A percentile compares a stretch with the other conserved stretches of the same genome.
phyloP scores from a whole-genome alignment of 2,888 invertebrate species.

The Orthosia cruda region DNA sequence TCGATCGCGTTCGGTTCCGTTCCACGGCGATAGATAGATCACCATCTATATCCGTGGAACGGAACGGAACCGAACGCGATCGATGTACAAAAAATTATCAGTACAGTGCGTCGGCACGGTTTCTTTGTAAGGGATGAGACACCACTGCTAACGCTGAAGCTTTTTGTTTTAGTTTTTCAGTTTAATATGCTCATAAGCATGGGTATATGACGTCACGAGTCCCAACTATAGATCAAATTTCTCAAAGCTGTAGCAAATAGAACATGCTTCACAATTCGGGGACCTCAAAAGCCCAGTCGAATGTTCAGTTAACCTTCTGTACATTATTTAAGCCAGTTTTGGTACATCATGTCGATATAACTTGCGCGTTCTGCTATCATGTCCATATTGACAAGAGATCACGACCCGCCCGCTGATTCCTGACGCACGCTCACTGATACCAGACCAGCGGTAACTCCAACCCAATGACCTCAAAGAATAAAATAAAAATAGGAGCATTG shows the following conservation, averaged over 20 bases:
- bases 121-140: too few relatives aligned
- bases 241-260: too few relatives aligned
- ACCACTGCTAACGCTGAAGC: too few relatives aligned
- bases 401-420: constrained; percentile 42
- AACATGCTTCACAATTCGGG: too few relatives aligned
- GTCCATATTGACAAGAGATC: constrained; percentile 21
- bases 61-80: too few relatives aligned
- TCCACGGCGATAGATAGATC: too few relatives aligned
- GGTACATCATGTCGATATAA: neutral
- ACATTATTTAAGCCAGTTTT: neutral
- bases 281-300: neutral
- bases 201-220: neutral
- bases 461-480: constrained; percentile 22
- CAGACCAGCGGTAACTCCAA: constrained; percentile 21
- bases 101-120: too few relatives aligned
- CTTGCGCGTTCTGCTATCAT: constrained; percentile 34
- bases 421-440: constrained; percentile 29
- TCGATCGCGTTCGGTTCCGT: too few relatives aligned
- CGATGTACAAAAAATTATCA: too few relatives aligned
- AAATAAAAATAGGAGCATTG: constrained; percentile 39
- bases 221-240: too few relatives aligned
- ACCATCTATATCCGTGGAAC: too few relatives aligned
- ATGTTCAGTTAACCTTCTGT: constrained; percentile 1
- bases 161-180: neutral
- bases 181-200: neutral